Evolutionary conservation across 2,113 vertebrate genomes (phyloP).

Genomic region (Casuarius casuarius): DNA sequence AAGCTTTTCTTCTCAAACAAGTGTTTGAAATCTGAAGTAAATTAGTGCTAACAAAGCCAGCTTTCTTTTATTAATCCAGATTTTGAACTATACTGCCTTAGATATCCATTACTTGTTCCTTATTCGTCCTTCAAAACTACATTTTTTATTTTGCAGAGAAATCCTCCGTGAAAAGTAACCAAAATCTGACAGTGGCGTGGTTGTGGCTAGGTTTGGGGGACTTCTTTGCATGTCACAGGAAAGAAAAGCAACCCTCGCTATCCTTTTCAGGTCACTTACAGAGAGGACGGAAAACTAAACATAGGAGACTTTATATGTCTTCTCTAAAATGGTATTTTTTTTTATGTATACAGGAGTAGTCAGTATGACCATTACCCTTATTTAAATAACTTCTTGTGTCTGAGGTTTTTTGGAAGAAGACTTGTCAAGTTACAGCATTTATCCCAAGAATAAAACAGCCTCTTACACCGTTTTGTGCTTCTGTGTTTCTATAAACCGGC

Average conservation of each 20-base stretch:
- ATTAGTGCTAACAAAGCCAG: not conserved
- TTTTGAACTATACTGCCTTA: not conserved
- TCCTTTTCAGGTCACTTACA: not conserved
- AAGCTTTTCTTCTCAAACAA: not conserved
- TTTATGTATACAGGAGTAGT: not conserved
- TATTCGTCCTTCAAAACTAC: too few species aligned
- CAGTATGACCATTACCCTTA: not conserved
- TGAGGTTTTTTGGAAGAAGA: not conserved
- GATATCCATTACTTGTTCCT: not conserved
- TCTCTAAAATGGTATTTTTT: not conserved
- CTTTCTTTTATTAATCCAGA: not conserved
- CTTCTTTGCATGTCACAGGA: accelerated
- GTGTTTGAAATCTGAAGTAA: not conserved
- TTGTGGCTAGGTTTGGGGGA: too few species aligned
- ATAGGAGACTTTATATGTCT: accelerated
- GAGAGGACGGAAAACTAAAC: not conserved
- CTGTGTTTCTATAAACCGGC: not conserved
- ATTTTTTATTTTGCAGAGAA: not conserved
- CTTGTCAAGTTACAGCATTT: not conserved
- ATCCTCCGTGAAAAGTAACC: not conserved
- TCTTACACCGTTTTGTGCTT: not conserved
- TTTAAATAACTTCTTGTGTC: not conserved
- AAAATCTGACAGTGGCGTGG: accelerated
- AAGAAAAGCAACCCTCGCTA: accelerated
- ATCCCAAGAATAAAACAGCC: not conserved